Conservation (phyloP, 53 echinoderm and acorn worm species). For the Paracentrotus lividus region DNA sequence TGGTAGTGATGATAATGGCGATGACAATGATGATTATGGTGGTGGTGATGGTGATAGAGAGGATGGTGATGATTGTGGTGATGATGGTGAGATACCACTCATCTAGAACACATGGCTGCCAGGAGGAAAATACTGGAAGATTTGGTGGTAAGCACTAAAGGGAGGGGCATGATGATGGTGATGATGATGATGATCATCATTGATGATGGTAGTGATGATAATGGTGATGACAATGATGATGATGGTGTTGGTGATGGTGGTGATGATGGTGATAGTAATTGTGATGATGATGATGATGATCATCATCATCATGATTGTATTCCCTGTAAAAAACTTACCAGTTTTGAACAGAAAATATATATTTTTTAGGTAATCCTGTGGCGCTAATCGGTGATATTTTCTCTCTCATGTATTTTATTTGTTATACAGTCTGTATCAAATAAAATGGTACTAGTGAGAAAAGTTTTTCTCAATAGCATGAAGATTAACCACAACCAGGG, state of each 20-base stretch:
- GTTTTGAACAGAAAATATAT: too few relatives aligned
- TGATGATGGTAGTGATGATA: neutral
- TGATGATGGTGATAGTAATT: neutral
- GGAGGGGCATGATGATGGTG: neutral
- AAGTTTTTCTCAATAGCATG: too few relatives aligned
- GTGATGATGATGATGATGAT: neutral
- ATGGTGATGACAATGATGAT: neutral
- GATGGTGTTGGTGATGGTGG: neutral
- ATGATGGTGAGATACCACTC: conserved; percentile 55
- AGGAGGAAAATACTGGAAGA: conserved; percentile 76
- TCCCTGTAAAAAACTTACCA: neutral
- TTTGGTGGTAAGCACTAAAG: conserved; percentile 78
- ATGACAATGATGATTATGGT: neutral
- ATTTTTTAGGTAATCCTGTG: neutral
- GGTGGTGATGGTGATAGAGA: neutral
- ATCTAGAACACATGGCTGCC: conserved; percentile 83
- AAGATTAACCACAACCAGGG: too few relatives aligned
- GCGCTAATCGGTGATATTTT: too few relatives aligned
- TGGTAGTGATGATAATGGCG: neutral
- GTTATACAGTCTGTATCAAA: too few relatives aligned
- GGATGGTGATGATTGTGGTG: neutral
- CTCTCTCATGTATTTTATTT: too few relatives aligned
- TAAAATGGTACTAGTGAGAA: too few relatives aligned
- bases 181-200: neutral
- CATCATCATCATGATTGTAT: neutral